Percentiles rank a stretch among this genome's conserved stretches.
These are phyloP conservation scores for Dasypogon diadema DNA, from an alignment of 2,888 invertebrate species.

Conservation along the genomic window DNA sequence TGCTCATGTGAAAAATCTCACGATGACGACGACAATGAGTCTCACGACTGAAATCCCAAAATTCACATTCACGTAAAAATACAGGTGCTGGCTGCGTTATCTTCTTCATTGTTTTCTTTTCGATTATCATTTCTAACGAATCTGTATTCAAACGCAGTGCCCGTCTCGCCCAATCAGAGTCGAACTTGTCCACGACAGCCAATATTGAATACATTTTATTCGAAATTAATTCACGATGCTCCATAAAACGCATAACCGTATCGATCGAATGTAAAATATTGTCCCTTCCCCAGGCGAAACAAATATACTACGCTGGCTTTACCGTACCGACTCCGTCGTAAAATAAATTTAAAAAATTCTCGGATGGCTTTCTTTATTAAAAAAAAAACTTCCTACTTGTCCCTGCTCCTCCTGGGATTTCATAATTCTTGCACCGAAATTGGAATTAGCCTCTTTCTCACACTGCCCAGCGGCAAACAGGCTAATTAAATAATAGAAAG, in stretches of 20 bases:
- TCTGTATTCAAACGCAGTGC: slow-evolving; percentile 14
- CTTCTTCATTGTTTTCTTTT: slow-evolving; percentile 21
- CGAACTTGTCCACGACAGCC: slow-evolving; percentile 17
- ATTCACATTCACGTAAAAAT: background rate
- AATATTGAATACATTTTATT: slow-evolving; percentile 49
- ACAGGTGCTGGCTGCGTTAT: background rate
- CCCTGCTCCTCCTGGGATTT: background rate
- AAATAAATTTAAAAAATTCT: slow-evolving; percentile 25
- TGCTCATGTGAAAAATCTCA: background rate
- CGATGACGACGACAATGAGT: background rate
- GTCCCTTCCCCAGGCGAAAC: background rate
- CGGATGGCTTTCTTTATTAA: slow-evolving; percentile 31
- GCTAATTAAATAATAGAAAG: slow-evolving; percentile 38
- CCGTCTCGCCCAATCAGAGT: slow-evolving; percentile 14
- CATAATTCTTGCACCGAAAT: slow-evolving; percentile 15
- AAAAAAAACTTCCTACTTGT: background rate
- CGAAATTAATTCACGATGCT: slow-evolving; percentile 48
- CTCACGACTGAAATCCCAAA: slow-evolving; percentile 1
- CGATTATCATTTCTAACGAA: slow-evolving; percentile 43
- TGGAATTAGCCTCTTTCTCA: slow-evolving; percentile 22
- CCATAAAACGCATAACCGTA: slow-evolving; percentile 19
- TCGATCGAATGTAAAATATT: background rate
- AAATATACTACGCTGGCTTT: background rate
- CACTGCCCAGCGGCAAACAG: slow-evolving; percentile 5
- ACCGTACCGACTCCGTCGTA: background rate